phyloP scores from a whole-genome alignment of 1,140 invertebrate genomes.

The Papilio aristodemus region DNA sequence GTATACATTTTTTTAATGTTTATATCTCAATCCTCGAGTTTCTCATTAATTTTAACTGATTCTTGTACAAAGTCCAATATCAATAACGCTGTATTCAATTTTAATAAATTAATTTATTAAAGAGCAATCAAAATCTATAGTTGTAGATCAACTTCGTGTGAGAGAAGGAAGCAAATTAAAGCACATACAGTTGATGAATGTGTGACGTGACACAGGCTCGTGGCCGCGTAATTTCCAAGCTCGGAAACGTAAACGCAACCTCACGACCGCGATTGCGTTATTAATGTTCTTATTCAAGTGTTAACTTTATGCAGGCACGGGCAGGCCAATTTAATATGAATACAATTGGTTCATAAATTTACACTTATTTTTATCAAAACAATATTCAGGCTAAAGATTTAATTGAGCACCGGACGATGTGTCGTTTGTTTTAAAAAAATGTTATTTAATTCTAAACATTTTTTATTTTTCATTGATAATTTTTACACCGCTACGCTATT shows the following conservation, averaged over 20 bases:
- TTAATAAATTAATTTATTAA: too few species aligned
- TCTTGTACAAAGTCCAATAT: too few species aligned
- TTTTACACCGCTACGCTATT: too few species aligned
- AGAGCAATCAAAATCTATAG: slow-evolving; percentile 26
- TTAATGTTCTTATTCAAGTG: slow-evolving; percentile 40
- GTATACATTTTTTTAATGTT: too few species aligned
- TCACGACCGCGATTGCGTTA: slow-evolving; percentile 58
- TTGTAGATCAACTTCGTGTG: slow-evolving; percentile 21
- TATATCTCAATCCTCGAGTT: too few species aligned
- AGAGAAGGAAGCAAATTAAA: slow-evolving; percentile 49
- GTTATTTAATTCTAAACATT: too few species aligned
- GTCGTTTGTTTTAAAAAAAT: too few species aligned
- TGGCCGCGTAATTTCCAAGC: slow-evolving; percentile 29
- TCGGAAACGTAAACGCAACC: slow-evolving; percentile 33
- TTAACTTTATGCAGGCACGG: not conserved
- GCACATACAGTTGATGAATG: slow-evolving; percentile 50
- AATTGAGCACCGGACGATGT: not conserved
- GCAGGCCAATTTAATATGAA: slow-evolving; percentile 2
- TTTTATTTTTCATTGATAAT: too few species aligned
- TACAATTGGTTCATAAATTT: not conserved
- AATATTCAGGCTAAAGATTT: not conserved
- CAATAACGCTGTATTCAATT: too few species aligned
- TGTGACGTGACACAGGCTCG: slow-evolving; percentile 44
- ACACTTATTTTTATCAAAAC: not conserved
- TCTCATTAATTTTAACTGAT: too few species aligned